These are phyloP conservation scores for Drosophila bunnanda DNA, from an alignment of 2,888 invertebrate species.

Conservation along the genomic window DNA sequence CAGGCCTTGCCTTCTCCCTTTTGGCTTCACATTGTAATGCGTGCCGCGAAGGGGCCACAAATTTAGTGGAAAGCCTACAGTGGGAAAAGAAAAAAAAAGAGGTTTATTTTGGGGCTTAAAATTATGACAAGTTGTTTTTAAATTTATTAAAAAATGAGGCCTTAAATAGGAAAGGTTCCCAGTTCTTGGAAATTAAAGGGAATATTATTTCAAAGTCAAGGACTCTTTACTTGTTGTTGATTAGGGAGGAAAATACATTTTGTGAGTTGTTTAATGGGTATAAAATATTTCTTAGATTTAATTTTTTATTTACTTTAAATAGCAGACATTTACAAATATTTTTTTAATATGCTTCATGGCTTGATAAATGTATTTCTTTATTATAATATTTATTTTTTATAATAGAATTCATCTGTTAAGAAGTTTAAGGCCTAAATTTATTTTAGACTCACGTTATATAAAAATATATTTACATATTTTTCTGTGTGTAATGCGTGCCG, in stretches of 20 bases:
- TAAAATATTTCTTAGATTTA: not conserved
- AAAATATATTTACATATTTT: not conserved
- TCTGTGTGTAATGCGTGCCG: conserved; percentile 66
- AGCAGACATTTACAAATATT: too few species aligned
- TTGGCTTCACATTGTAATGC: conserved; percentile 65
- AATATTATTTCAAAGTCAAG: not conserved
- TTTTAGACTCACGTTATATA: not conserved
- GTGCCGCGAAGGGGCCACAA: conserved; percentile 67
- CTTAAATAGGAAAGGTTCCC: too few species aligned
- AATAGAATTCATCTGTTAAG: too few species aligned
- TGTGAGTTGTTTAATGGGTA: not conserved
- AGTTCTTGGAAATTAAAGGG: not conserved
- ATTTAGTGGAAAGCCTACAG: conserved; percentile 50
- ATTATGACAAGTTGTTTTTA: not conserved
- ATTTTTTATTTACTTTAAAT: not conserved
- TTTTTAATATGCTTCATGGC: too few species aligned
- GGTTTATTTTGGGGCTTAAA: not conserved
- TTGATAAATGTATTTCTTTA: too few species aligned
- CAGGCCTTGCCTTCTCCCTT: conserved; percentile 1
- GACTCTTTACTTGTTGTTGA: not conserved
- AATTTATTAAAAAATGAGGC: not conserved
- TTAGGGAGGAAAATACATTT: too few species aligned
- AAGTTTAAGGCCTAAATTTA: not conserved
- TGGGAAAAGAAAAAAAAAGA: not conserved
- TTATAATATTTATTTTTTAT: too few species aligned